phyloP scores from a whole-genome alignment of 2,797 vertebrate species.

The Cichlasoma orientale region DNA sequence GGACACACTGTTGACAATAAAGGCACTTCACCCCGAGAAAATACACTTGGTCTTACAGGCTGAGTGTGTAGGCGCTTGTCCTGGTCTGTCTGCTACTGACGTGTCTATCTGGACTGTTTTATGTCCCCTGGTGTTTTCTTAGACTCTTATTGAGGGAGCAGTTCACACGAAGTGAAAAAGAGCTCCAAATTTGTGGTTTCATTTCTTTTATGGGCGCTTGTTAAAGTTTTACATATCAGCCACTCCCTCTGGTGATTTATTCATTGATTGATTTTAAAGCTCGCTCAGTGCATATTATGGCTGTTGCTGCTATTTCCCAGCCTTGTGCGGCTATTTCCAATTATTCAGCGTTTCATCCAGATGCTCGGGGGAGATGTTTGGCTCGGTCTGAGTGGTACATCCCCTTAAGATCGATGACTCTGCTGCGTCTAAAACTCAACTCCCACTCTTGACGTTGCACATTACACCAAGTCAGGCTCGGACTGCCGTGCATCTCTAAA shows the following conservation, averaged over 20 bases:
- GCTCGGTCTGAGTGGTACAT: slow-evolving; percentile 31
- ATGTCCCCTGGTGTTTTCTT: slow-evolving; percentile 31
- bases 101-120: slow-evolving; percentile 39
- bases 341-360: slow-evolving; percentile 15
- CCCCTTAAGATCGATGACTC: slow-evolving; percentile 39
- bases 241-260: background rate
- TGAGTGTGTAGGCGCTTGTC: slow-evolving; percentile 53
- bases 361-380: slow-evolving; percentile 9
- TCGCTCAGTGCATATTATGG: background rate
- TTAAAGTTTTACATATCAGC: background rate
- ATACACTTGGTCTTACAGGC: slow-evolving; percentile 23
- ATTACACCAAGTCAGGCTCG: slow-evolving; percentile 55
- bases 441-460: slow-evolving; percentile 49
- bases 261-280: background rate
- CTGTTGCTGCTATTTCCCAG: background rate
- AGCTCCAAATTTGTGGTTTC: slow-evolving; percentile 1
- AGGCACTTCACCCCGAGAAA: slow-evolving; percentile 72
- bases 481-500: slow-evolving; percentile 69
- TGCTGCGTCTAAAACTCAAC: slow-evolving; percentile 28
- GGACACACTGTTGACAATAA: slow-evolving; percentile 80
- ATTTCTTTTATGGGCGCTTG: background rate
- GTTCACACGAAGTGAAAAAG: slow-evolving; percentile 13
- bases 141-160: slow-evolving; percentile 3
- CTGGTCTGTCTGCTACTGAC: slow-evolving; percentile 40
- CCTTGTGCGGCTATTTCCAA: background rate